Evolutionary conservation across 2,888 invertebrate genomes (phyloP).

Genomic region (Folsomia manolachei): DNA sequence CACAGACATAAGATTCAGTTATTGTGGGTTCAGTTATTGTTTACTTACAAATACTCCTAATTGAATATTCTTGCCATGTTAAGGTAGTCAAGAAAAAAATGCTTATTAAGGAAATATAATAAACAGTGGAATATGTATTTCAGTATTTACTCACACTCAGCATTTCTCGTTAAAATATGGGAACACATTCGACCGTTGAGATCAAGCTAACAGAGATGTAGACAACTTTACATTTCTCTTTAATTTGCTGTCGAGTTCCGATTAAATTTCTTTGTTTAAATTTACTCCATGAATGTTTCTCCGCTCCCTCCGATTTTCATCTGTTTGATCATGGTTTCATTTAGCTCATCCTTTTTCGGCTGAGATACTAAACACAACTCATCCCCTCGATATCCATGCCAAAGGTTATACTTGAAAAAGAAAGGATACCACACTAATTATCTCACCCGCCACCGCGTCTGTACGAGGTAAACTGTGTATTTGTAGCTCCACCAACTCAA

Average conservation of each 20-base stretch:
- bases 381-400: neutral
- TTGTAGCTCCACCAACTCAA: neutral
- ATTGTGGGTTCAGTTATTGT: too few species aligned
- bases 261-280: conserved; percentile 8
- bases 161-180: neutral
- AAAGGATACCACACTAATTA: too few species aligned
- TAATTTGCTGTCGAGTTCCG: neutral
- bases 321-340: neutral
- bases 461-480: too few species aligned
- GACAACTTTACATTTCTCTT: neutral
- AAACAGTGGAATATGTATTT: too few species aligned
- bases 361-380: too few species aligned
- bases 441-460: neutral
- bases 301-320: neutral
- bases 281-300: neutral
- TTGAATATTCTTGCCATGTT: too few species aligned
- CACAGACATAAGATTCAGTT: too few species aligned
- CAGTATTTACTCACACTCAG: neutral
- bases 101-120: too few species aligned
- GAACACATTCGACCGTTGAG: too few species aligned
- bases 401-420: neutral
- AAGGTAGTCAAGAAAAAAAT: too few species aligned
- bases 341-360: neutral
- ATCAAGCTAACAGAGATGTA: neutral
- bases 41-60: too few species aligned